A percentile compares a stretch with the other conserved stretches of the same genome.
Evolutionary conservation across 2,797 vertebrate species (phyloP).

Genomic region (Xenopus petersii): DNA sequence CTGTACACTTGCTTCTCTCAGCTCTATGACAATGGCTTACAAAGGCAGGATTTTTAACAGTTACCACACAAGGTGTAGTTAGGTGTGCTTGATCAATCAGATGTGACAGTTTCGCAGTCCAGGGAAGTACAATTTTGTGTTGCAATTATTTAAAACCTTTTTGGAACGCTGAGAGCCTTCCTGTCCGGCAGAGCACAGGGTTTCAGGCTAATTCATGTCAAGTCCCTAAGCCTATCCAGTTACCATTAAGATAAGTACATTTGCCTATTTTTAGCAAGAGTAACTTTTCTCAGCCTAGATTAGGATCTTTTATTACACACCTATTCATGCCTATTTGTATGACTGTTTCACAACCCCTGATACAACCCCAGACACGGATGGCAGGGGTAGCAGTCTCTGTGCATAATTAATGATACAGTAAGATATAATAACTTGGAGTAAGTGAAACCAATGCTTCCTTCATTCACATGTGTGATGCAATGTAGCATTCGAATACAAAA

Average conservation of each 20-base stretch:
- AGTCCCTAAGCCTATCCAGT: conserved; percentile 31
- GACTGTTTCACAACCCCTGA: no score
- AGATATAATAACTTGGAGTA: no score
- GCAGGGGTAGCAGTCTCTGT: no score
- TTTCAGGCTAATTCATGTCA: conserved; percentile 9
- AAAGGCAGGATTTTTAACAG: no score
- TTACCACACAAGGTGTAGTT: not conserved
- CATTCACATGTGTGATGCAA: no score
- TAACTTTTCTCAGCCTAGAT: conserved; percentile 7
- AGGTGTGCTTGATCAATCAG: not conserved
- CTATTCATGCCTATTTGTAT: not conserved
- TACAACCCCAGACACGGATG: no score
- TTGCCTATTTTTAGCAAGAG: conserved; percentile 33
- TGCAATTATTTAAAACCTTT: conserved; percentile 4
- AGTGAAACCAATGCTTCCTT: no score
- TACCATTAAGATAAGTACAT: conserved; percentile 43
- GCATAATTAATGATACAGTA: no score
- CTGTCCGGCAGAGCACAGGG: not conserved
- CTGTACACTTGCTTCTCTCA: no score
- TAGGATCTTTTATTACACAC: conserved; percentile 33
- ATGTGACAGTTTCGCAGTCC: not conserved
- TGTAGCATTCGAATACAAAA: no score
- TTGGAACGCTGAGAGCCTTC: conserved; percentile 4
- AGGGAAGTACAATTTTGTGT: not conserved
- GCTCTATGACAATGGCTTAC: no score